phyloP scores from a whole-genome alignment of 35 echinoderm and acorn worm species.

The Apostichopus japonicus region DNA sequence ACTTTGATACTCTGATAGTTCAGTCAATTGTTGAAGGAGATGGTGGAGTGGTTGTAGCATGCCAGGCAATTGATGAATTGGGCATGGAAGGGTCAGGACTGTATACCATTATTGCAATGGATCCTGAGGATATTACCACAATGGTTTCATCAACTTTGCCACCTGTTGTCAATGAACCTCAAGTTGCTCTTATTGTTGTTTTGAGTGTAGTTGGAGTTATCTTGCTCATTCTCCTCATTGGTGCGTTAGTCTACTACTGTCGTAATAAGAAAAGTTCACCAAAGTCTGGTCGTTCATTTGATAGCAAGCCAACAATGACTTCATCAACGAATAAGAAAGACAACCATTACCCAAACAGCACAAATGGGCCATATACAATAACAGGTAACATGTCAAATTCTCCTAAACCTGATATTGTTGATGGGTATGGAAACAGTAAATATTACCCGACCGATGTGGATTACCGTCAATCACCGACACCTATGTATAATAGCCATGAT shows the following conservation, averaged over 20 bases:
- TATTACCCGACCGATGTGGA: neutral
- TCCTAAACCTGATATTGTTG: neutral
- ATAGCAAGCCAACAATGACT: neutral
- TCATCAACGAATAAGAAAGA: neutral
- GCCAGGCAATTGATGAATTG: neutral
- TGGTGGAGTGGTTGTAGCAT: slow-evolving; percentile 4
- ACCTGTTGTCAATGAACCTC: neutral
- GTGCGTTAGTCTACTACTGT: neutral
- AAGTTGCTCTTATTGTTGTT: slow-evolving; percentile 41
- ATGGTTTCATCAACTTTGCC: neutral
- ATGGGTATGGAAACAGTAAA: neutral
- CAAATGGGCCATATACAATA: slow-evolving; percentile 29
- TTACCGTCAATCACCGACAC: neutral
- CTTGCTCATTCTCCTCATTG: slow-evolving; percentile 27
- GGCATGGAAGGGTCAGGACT: slow-evolving; percentile 3
- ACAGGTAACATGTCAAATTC: slow-evolving; percentile 16
- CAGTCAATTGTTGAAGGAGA: neutral
- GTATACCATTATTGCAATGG: slow-evolving; percentile 6
- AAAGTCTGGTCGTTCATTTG: neutral
- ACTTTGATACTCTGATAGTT: neutral
- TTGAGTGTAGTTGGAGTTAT: neutral
- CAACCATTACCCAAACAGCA: neutral
- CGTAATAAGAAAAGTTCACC: neutral
- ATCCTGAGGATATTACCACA: slow-evolving; percentile 23
- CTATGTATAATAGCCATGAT: neutral